Evolutionary conservation across 1,140 invertebrate species (phyloP).

Genomic region (Halictus rubicundus): DNA sequence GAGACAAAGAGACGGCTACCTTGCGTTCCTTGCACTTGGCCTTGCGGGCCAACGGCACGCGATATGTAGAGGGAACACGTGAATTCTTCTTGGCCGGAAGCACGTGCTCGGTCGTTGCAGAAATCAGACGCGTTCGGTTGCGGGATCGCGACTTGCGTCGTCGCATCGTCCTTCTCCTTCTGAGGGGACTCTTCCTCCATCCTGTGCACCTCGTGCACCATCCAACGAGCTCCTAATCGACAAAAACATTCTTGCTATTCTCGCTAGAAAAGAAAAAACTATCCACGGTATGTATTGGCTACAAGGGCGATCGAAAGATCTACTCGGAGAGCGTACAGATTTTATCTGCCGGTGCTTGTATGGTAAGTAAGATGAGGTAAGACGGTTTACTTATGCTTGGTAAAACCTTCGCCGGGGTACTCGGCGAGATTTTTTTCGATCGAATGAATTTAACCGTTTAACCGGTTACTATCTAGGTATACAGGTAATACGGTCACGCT

Average conservation of each 20-base stretch:
- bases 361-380: no score
- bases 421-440: no score
- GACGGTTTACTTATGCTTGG: no score
- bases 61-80: constrained; percentile 77
- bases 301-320: no score
- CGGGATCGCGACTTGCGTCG: background rate
- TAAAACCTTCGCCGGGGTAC: no score
- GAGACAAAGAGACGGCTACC: background rate
- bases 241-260: background rate
- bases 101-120: constrained; percentile 2
- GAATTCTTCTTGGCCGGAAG: constrained; percentile 53
- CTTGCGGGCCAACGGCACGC: constrained; percentile 60
- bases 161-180: constrained; percentile 25
- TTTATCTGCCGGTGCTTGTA: no score
- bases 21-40: constrained; percentile 44
- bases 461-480: background rate
- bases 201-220: constrained; percentile 28
- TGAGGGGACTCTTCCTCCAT: constrained; percentile 55
- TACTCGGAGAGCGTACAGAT: no score
- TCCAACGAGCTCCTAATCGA: background rate
- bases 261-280: background rate
- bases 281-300: no score
- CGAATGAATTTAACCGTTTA: background rate
- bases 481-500: background rate
- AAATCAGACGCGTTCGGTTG: constrained; percentile 2